Evolutionary conservation across 2,797 vertebrate genomes (phyloP), one percentile per base, ranked within the genome.

Genomic region (Ptychadena robeensis): DNA sequence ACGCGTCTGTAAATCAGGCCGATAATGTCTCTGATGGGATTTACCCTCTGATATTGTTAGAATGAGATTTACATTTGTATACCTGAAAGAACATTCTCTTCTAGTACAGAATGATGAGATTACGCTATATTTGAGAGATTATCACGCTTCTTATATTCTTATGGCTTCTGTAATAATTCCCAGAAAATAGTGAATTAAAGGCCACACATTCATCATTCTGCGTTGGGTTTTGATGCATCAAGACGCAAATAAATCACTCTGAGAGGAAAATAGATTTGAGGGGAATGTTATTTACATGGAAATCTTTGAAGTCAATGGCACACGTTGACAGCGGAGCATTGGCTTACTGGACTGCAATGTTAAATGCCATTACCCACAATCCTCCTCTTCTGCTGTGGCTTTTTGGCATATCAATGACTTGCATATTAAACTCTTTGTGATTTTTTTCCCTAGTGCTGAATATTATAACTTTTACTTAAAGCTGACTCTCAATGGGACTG

Each of bases 181-280:
- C 28, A 28, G 59, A 28, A 61, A 61, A 61, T 28, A 12, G 59
- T 27, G 59, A 61, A 61, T 61, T 61, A 61, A 61, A 61, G 59
- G 59, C 25, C 59, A 61, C n/a, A 61, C 59, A 61, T 61, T 61
- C 25, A 61, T 61, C 59, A 61, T 28, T 61, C 25, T 61, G 59
- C 12, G 25, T 61, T 28, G n/a, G 59, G 59, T 25, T 61, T 61
- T 61, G 59, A 61, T 61, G 59, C 27, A 61, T 61, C 59, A 28
- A 61, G 59, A 61, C 59, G 11, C 59, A 61, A 25, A 61, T 61
- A 61, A 61, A 61, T 61, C 59, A 61, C n/a, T 59, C 57, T 61
- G 59, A 61, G 11, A 61, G 59, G 9, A 61, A 61, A 61, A 61
- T 61, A 28, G 59, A 61, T 61, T 61, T 61, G 59, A 2, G 59